Evolutionary conservation across 1,140 invertebrate species (phyloP), one percentile per base, ranked within the genome.

Genomic region (Lutraria rhynchaena): DNA sequence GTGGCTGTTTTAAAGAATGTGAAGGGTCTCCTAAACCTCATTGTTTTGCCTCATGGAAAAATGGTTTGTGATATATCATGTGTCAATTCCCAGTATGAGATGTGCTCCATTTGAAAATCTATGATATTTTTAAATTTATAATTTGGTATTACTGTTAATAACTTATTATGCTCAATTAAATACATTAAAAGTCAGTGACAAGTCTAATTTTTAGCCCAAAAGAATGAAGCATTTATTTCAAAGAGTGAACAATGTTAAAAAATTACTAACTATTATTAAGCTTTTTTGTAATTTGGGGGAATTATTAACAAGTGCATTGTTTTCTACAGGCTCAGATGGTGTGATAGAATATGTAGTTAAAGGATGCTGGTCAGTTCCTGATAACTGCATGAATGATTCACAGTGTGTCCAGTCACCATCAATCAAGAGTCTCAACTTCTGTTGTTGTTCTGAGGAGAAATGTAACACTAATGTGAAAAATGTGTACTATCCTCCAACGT

Each of bases 41-140:
- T 46, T 81, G 78, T 61, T 81, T 65, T 74, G 67, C 78, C 27
- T 60, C 69, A 17, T 81, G 78, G 78, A 74, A 81, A 53, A 81
- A 81, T 81, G 78, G 70, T 73, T 33, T 49, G 29, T 11, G 35
- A 7, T 22, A 37, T 17, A 17, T 37, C 33, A 41, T 22, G n/a
- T 7, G 37, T 41, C 37, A 7, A 41, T n/a, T n/a, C n/a, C n/a
- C n/a, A n/a, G n/a, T n/a, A n/a, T 46, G 15, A 61, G 24, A n/a
- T 44, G 24, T 67, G 3, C 41, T n/a, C 63, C 41, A 65, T 15
- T 57, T 57, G 22, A 13, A 13, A 22, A 9, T 57, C 19, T 11
- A 57, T 22, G 9, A 22, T 7, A 29, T 29, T 11, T 33, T 29
- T 17, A 33, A 63, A 22, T 63, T 63, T 63, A 7, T 4, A 31